Conservation (phyloP, 1,140 invertebrate species). For the Apolygus lucorum region DNA sequence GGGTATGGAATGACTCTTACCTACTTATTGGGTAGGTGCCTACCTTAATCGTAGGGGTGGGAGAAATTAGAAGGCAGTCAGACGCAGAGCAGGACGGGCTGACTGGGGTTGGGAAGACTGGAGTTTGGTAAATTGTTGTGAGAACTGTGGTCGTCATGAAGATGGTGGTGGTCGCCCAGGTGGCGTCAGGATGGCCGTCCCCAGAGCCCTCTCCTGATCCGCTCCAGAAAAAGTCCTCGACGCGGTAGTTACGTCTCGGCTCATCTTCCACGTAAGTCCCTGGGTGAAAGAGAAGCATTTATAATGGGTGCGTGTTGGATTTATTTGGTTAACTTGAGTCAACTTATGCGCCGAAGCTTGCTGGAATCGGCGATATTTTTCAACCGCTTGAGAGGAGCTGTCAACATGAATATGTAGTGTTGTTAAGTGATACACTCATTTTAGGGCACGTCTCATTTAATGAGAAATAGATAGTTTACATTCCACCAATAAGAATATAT, state of each 20-base stretch:
- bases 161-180: constrained; percentile 37
- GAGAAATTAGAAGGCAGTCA: constrained; percentile 24
- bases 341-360: not conserved
- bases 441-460: no score
- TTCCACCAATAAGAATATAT: no score
- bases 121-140: constrained; percentile 27
- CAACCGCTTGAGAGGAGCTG: no score
- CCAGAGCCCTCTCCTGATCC: constrained; percentile 62
- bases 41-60: constrained; percentile 42
- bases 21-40: no score
- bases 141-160: constrained; percentile 40
- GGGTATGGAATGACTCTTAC: no score
- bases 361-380: not conserved
- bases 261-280: constrained; percentile 29
- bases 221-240: constrained; percentile 80
- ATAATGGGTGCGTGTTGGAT: no score
- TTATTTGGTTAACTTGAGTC: no score
- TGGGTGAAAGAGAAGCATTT: not conserved
- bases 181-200: constrained; percentile 35
- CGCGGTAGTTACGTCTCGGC: constrained; percentile 46
- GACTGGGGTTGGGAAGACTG: constrained; percentile 9
- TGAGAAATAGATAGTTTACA: no score
- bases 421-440: no score
- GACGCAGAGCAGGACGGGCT: constrained; percentile 29
- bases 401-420: no score